Evolutionary conservation across 2,113 vertebrate genomes (phyloP).

Genomic region (Brachionichthys hirsutus): DNA sequence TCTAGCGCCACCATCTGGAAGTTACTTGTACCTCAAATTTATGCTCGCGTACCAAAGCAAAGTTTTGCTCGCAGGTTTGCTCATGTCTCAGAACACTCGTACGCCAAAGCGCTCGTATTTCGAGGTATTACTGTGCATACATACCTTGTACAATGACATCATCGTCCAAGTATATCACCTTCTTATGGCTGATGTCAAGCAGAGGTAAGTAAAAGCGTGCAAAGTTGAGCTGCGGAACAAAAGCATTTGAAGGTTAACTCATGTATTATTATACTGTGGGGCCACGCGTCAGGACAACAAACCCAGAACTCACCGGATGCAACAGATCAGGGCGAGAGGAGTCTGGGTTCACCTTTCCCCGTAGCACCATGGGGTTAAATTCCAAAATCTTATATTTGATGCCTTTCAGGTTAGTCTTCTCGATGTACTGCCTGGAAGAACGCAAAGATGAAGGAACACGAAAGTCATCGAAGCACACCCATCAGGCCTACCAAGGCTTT

Average conservation of each 20-base stretch:
- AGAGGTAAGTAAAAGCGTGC: conserved; percentile 93
- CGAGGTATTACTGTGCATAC: too few relatives aligned
- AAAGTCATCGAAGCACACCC: too few relatives aligned
- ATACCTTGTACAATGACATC: conserved; percentile 97
- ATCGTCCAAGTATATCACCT: conserved; percentile 93
- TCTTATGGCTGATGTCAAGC: conserved; percentile 85
- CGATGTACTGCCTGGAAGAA: conserved; percentile 87
- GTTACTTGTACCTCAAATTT: too few relatives aligned
- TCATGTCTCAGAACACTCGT: too few relatives aligned
- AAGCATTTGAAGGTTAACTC: neutral
- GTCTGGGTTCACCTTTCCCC: conserved; percentile 91
- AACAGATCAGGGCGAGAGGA: conserved; percentile 90
- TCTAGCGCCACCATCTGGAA: too few relatives aligned
- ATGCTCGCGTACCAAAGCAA: too few relatives aligned
- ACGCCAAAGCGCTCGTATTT: too few relatives aligned
- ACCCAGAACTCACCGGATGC: conserved; percentile 87
- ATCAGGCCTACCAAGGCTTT: neutral
- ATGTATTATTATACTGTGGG: neutral
- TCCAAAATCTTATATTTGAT: conserved; percentile 91
- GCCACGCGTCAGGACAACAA: neutral
- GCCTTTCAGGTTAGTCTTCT: conserved; percentile 85
- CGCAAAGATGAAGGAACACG: neutral
- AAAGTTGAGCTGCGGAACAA: conserved; percentile 89
- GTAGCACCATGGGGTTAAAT: conserved; percentile 91
- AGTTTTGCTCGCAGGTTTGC: too few relatives aligned